Conservation (phyloP, 2,113 vertebrate species). For the Eudyptes chrysolophus region DNA sequence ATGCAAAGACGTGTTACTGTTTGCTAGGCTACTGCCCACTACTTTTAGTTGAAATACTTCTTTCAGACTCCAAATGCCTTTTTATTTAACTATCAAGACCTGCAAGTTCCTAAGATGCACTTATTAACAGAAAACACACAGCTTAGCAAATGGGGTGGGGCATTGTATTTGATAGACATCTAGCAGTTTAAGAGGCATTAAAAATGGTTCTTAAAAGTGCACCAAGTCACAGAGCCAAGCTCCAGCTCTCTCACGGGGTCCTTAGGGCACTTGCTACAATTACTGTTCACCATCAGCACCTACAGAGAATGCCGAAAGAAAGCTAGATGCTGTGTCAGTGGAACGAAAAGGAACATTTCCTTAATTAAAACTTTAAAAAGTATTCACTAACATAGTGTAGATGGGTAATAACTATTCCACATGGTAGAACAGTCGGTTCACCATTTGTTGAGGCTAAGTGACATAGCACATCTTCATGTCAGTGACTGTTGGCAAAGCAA, state of each 20-base stretch:
- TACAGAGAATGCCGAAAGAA: background rate
- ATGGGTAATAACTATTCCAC: background rate
- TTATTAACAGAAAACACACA: background rate
- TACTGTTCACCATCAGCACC: background rate
- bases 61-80: background rate
- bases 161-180: background rate
- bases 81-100: background rate
- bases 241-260: background rate
- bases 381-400: background rate
- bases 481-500: background rate
- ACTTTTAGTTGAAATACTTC: background rate
- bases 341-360: background rate
- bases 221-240: background rate
- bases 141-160: background rate
- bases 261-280: background rate
- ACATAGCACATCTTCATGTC: background rate
- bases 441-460: background rate
- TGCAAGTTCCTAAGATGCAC: background rate
- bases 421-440: background rate
- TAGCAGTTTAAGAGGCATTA: background rate
- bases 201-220: background rate
- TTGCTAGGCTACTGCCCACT: background rate
- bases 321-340: background rate
- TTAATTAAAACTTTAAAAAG: slow-evolving; percentile 14
- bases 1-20: background rate